Evolutionary conservation across 2,797 vertebrate genomes (phyloP).

Genomic region (Microtus obscurus): DNA sequence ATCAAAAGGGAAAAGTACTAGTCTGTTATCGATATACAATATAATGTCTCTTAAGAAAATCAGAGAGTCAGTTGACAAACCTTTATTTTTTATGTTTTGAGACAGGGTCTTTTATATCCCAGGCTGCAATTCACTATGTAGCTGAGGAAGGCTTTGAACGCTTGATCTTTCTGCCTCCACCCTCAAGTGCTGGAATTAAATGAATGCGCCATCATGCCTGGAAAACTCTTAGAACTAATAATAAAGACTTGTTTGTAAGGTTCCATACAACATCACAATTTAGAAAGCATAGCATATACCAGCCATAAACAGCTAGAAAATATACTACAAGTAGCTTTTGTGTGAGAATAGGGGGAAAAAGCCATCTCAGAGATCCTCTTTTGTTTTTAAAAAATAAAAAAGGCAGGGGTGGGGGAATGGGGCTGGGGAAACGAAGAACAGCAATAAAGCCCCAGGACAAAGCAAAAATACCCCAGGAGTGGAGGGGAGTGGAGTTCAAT

Average conservation of each 20-base stretch:
- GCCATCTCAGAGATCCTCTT: neutral
- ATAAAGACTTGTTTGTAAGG: neutral
- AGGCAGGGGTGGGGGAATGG: too few relatives aligned
- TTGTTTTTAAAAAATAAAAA: neutral
- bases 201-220: neutral
- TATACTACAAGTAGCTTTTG: neutral
- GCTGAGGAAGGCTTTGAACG: neutral
- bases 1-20: neutral
- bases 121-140: neutral
- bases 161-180: neutral
- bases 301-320: neutral
- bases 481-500: neutral
- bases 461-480: neutral
- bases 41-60: slow-evolving; percentile 10
- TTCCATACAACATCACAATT: neutral
- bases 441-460: neutral
- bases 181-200: neutral
- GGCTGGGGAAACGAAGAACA: neutral
- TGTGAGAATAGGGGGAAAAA: neutral
- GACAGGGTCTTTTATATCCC: neutral
- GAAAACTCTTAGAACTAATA: neutral
- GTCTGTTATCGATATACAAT: neutral
- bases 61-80: slow-evolving; percentile 2
- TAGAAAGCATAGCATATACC: slow-evolving; percentile 7
- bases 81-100: neutral